A percentile compares a stretch with the other conserved stretches of the same genome.
These are phyloP conservation scores for Seriola dumerili DNA, from an alignment of 2,113 vertebrate species.

Conservation along the genomic window DNA sequence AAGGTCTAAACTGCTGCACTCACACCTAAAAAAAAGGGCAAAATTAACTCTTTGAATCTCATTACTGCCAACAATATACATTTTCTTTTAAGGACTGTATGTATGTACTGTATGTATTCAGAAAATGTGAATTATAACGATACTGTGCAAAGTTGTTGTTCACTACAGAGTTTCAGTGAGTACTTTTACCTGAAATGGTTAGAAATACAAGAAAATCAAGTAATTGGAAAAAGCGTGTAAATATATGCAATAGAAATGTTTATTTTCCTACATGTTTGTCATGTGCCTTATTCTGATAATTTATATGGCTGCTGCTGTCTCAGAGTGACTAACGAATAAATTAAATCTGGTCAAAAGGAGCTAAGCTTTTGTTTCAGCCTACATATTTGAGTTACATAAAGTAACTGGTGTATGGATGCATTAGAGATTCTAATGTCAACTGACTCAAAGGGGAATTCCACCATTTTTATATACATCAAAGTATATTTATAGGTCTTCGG, in stretches of 20 bases:
- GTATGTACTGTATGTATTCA: background rate
- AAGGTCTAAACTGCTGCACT: conserved; percentile 5
- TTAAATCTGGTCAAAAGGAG: background rate
- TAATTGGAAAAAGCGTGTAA: background rate
- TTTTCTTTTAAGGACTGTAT: background rate
- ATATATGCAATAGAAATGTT: conserved; percentile 19
- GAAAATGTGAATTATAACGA: background rate
- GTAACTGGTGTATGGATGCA: background rate
- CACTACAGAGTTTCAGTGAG: background rate
- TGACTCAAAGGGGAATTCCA: background rate
- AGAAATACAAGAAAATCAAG: background rate
- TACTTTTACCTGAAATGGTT: conserved; percentile 4
- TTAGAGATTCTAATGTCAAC: background rate
- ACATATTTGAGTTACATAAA: background rate
- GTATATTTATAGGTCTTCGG: background rate
- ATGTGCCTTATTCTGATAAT: conserved; percentile 60
- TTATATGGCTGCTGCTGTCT: conserved; percentile 16
- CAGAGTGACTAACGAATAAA: background rate
- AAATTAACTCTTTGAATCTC: background rate
- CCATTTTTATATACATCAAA: background rate
- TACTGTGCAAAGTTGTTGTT: conserved; percentile 18
- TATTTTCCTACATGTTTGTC: conserved; percentile 53
- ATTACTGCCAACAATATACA: background rate
- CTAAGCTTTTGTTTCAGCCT: background rate
- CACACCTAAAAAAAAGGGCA: background rate